These are phyloP conservation scores for Zoanthus sansibaricus DNA, from an alignment of 92 coral and sea anemone species.

Conservation along the genomic window DNA sequence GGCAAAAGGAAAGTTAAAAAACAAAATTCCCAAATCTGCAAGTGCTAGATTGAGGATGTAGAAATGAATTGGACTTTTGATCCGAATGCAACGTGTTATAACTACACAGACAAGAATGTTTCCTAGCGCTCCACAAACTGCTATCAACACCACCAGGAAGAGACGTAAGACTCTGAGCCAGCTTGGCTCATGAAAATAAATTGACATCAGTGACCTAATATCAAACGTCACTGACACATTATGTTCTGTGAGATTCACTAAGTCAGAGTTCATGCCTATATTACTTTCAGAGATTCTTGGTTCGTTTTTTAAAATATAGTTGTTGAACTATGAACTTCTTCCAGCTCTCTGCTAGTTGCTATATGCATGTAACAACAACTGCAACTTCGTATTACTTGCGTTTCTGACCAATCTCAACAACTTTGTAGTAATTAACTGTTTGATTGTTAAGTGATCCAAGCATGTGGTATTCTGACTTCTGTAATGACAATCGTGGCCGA, in stretches of 20 bases:
- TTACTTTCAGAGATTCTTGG: background rate
- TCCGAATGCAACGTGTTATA: conserved; percentile 60
- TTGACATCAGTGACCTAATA: background rate
- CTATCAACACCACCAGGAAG: conserved; percentile 64
- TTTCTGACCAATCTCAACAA: background rate
- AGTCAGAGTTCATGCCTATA: background rate
- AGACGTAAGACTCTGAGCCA: conserved; percentile 60
- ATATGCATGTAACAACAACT: too few species aligned
- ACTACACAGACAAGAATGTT: conserved; percentile 73
- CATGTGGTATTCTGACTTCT: too few species aligned
- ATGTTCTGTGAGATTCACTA: conserved; percentile 8
- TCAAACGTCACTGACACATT: background rate
- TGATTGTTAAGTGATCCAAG: background rate
- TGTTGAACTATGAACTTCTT: too few species aligned
- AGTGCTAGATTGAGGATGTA: conserved; percentile 87
- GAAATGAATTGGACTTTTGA: conserved; percentile 64
- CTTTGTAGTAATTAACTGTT: too few species aligned
- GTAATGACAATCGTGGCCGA: conserved; percentile 9
- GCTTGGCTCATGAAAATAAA: conserved; percentile 64
- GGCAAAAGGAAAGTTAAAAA: conserved; percentile 76
- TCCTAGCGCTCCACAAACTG: conserved; percentile 75
- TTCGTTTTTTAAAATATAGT: too few species aligned
- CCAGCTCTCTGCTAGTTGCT: background rate
- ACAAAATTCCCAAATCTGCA: conserved; percentile 85
- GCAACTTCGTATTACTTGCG: too few species aligned